phyloP scores from a whole-genome alignment of 2,113 vertebrate species.

The Pycnonotus jocosus region DNA sequence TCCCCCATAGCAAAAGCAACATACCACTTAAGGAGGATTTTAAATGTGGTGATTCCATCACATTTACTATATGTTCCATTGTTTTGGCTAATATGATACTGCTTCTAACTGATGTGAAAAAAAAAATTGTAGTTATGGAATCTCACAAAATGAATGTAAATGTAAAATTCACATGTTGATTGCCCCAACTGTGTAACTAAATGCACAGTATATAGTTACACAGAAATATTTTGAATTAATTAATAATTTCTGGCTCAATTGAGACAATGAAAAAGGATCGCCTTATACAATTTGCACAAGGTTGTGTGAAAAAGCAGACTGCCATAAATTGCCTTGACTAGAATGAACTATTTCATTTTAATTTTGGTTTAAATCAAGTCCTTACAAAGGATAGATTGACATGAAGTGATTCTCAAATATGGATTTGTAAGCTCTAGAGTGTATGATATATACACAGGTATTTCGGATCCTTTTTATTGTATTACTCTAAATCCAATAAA shows the following conservation, averaged over 20 bases:
- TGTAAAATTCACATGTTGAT: conserved; percentile 50
- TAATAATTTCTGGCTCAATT: neutral
- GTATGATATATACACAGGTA: conserved; percentile 43
- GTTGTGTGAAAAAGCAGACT: conserved; percentile 17
- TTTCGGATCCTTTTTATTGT: conserved; percentile 64
- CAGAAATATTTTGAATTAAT: conserved; percentile 25
- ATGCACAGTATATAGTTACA: neutral
- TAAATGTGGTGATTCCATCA: neutral
- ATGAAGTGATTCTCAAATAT: conserved; percentile 47
- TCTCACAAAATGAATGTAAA: conserved; percentile 30
- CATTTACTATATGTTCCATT: neutral
- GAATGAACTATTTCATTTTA: conserved; percentile 16
- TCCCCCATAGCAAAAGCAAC: neutral
- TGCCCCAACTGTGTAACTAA: neutral
- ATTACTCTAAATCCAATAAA: conserved; percentile 67
- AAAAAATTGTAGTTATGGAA: neutral
- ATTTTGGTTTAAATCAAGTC: conserved; percentile 49
- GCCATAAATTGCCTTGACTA: conserved; percentile 19
- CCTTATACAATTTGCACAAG: neutral
- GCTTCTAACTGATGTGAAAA: conserved; percentile 6
- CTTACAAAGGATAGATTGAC: conserved; percentile 11
- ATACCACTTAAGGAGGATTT: neutral
- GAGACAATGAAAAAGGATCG: neutral
- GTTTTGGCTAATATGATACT: neutral
- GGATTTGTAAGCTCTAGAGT: conserved; percentile 56